A percentile compares a stretch with the other conserved stretches of the same genome.
Conservation (phyloP, 1,140 invertebrate genomes). For the Eumaeus atala region DNA sequence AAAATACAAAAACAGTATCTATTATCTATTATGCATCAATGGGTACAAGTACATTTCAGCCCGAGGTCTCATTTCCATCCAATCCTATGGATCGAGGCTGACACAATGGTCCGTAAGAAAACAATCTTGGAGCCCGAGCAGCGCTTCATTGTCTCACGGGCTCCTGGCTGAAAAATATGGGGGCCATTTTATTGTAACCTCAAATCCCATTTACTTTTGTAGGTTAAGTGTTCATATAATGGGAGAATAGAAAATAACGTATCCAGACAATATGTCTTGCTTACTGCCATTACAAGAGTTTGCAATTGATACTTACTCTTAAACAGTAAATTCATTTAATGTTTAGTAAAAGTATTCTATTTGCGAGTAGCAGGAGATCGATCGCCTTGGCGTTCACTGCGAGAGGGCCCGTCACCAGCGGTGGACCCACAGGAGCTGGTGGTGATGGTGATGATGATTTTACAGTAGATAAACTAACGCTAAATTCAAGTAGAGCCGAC, state of each 20-base stretch:
- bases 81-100: slow-evolving; percentile 29
- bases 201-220: slow-evolving; percentile 10
- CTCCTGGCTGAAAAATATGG: slow-evolving; percentile 26
- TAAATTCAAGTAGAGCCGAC: too few relatives aligned
- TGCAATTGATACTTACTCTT: not conserved
- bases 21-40: too few relatives aligned
- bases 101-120: slow-evolving; percentile 39
- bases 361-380: too few relatives aligned
- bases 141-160: slow-evolving; percentile 16
- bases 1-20: too few relatives aligned
- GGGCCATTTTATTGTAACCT: slow-evolving; percentile 7
- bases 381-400: too few relatives aligned
- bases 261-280: not conserved
- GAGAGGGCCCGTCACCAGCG: too few relatives aligned
- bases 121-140: slow-evolving; percentile 32
- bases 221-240: not conserved
- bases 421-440: too few relatives aligned
- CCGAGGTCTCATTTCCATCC: slow-evolving; percentile 30
- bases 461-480: too few relatives aligned
- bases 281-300: not conserved
- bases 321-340: too few relatives aligned
- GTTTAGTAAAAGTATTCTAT: too few relatives aligned
- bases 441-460: too few relatives aligned
- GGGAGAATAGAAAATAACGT: not conserved
- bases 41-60: not conserved